Conservation (phyloP, 2,113 vertebrate species). For the Istiophorus platypterus region DNA sequence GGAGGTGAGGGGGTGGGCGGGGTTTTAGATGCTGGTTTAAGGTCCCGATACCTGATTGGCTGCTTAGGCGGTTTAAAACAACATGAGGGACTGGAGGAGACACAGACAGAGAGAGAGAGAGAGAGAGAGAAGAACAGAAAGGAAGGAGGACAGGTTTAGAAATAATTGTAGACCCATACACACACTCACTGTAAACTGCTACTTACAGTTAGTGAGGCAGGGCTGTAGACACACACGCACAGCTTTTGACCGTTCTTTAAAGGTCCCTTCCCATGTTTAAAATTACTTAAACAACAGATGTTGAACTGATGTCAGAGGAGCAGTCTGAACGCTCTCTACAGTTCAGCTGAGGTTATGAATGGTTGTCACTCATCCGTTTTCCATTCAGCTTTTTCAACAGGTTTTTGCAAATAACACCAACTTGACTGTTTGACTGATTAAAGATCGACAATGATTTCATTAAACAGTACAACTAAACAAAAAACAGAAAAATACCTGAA, state of each 20-base stretch:
- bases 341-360: too few species aligned
- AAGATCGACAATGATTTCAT: too few species aligned
- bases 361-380: too few species aligned
- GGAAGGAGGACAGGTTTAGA: slow-evolving; percentile 32
- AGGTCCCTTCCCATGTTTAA: too few species aligned
- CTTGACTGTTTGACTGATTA: too few species aligned
- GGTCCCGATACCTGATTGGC: slow-evolving; percentile 92
- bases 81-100: slow-evolving; percentile 90
- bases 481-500: too few species aligned
- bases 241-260: too few species aligned
- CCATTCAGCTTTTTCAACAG: too few species aligned
- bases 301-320: too few species aligned
- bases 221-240: slow-evolving; percentile 41
- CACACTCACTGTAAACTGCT: slow-evolving; percentile 34
- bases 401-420: too few species aligned
- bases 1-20: neutral
- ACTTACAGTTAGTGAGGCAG: slow-evolving; percentile 58
- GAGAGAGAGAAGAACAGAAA: slow-evolving; percentile 4
- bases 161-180: neutral
- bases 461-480: too few species aligned
- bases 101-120: slow-evolving; percentile 22
- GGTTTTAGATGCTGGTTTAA: slow-evolving; percentile 44
- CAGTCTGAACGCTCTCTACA: too few species aligned
- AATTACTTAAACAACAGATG: neutral
- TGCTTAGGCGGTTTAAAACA: slow-evolving; percentile 92